A percentile compares a stretch with the other conserved stretches of the same genome.
Evolutionary conservation across 2,113 vertebrate genomes (phyloP).

Genomic region (Burhinus oedicnemus): DNA sequence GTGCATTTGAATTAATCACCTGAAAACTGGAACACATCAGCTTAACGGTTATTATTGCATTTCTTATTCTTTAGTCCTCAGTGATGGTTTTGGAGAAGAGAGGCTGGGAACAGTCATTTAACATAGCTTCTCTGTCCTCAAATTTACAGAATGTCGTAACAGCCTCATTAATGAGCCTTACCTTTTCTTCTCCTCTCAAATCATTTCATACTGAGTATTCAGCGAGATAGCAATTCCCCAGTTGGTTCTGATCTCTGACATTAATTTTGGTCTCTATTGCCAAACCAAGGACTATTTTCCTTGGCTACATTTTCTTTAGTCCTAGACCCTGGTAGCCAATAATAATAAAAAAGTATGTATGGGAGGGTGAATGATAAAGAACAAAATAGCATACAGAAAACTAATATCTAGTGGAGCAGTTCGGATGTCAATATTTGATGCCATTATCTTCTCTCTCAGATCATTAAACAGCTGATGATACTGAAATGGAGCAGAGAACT

Average conservation of each 20-base stretch:
- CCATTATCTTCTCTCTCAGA: slow-evolving; percentile 50
- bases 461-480: slow-evolving; percentile 64
- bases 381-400: slow-evolving; percentile 43
- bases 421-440: slow-evolving; percentile 60
- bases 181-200: not conserved
- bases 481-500: slow-evolving; percentile 36
- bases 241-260: not conserved
- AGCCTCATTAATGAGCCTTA: not conserved
- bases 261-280: not conserved
- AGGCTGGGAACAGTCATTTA: not conserved
- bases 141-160: not conserved
- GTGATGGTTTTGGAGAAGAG: not conserved
- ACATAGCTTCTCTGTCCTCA: not conserved
- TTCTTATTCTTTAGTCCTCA: not conserved
- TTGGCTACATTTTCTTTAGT: slow-evolving; percentile 10
- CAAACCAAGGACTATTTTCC: not conserved
- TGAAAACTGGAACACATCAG: not conserved
- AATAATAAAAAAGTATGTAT: slow-evolving; percentile 3
- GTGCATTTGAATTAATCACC: not conserved
- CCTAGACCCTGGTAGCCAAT: not conserved
- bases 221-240: not conserved
- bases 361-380: not conserved
- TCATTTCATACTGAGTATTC: not conserved
- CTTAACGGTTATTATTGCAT: not conserved
- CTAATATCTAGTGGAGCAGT: slow-evolving; percentile 42